Conservation (phyloP, 1,140 invertebrate species). For the Centruroides vittatus region DNA sequence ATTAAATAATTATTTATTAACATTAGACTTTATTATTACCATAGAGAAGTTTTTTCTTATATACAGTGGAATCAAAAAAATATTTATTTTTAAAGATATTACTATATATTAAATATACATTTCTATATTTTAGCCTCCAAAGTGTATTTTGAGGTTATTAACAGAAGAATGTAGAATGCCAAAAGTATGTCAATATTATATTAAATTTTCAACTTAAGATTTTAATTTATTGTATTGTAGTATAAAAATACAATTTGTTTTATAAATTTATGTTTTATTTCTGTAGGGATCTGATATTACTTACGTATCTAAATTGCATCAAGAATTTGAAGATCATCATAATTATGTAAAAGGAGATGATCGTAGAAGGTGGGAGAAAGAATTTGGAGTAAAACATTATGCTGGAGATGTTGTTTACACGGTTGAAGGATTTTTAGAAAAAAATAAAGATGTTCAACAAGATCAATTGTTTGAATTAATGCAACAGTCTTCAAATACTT, state of each 20-base stretch:
- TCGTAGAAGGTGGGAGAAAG: slow-evolving; percentile 73
- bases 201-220: slow-evolving; percentile 3
- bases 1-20: too few relatives aligned
- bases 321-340: slow-evolving; percentile 70
- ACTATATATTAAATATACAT: too few relatives aligned
- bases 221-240: neutral
- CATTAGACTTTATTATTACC: too few relatives aligned
- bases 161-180: slow-evolving; percentile 90
- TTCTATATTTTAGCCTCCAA: slow-evolving; percentile 40
- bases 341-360: slow-evolving; percentile 78
- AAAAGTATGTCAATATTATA: slow-evolving; percentile 36
- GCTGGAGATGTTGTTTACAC: slow-evolving; percentile 86
- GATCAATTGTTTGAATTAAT: slow-evolving; percentile 90
- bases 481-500: slow-evolving; percentile 66
- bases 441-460: slow-evolving; percentile 89
- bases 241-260: neutral
- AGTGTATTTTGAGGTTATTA: slow-evolving; percentile 71
- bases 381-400: slow-evolving; percentile 87
- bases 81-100: too few relatives aligned
- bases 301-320: slow-evolving; percentile 76
- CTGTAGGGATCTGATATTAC: slow-evolving; percentile 63
- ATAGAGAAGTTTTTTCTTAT: too few relatives aligned
- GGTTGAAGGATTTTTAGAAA: slow-evolving; percentile 89
- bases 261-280: neutral
- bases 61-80: too few relatives aligned